A percentile compares a stretch with the other conserved stretches of the same genome.
phyloP scores from a whole-genome alignment of 2,888 invertebrate genomes.

The Alloplasta piceator region DNA sequence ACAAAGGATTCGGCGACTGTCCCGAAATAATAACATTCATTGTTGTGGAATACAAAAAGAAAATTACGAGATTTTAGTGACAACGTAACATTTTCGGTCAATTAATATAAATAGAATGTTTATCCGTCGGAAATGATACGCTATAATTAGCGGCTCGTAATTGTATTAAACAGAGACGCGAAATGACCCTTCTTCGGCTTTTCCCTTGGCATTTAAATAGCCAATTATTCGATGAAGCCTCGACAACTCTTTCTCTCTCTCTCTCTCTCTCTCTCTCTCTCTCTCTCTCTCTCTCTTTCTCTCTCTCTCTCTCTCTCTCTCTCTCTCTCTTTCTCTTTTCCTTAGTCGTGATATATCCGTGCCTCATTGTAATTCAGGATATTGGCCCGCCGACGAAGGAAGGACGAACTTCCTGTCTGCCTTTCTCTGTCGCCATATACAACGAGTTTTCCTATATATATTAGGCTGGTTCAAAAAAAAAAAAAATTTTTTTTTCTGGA shows the following conservation, averaged over 20 bases:
- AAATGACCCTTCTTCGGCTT: constrained; percentile 15
- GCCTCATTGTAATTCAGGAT: constrained; percentile 81
- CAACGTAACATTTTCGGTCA: neutral
- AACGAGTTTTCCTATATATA: constrained; percentile 18
- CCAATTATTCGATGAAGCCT: constrained; percentile 70
- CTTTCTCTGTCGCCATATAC: constrained; percentile 33
- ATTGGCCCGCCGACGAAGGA: constrained; percentile 78
- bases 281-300: neutral
- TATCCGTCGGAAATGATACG: neutral
- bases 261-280: neutral
- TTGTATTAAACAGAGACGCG: constrained; percentile 22
- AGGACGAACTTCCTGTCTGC: constrained; percentile 75
- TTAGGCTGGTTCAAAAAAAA: neutral
- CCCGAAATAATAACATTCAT: neutral
- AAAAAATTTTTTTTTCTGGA: no score
- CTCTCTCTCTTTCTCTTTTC: neutral
- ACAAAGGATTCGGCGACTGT: constrained; percentile 3
- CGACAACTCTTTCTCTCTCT: constrained; percentile 9
- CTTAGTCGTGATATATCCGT: constrained; percentile 27
- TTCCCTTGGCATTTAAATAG: constrained; percentile 76
- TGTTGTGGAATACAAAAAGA: neutral
- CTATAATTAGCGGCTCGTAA: constrained; percentile 46
- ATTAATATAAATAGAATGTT: neutral
- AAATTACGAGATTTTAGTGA: neutral
- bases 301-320: neutral